Evolutionary conservation across 2,888 invertebrate genomes (phyloP).

Genomic region (Trissolcus japonicus): DNA sequence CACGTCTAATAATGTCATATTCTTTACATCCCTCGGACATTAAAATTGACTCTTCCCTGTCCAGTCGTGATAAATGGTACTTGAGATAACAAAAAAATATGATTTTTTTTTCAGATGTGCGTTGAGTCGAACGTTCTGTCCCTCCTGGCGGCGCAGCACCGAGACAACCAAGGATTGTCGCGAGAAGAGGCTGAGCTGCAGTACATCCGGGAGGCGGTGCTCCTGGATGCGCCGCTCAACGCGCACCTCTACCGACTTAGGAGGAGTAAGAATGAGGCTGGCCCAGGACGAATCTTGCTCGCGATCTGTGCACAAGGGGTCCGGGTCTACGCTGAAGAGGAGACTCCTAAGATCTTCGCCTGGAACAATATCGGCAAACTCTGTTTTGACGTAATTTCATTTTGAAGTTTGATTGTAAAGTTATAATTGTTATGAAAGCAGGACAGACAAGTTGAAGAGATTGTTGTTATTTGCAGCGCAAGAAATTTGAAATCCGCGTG

Average conservation of each 20-base stretch:
- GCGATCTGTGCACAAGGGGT: slow-evolving; percentile 95
- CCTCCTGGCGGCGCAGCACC: slow-evolving; percentile 79
- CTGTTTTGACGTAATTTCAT: slow-evolving; percentile 87
- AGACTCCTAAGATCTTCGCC: slow-evolving; percentile 81
- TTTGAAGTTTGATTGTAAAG: neutral
- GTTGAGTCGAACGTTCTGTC: slow-evolving; percentile 72
- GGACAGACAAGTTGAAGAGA: neutral
- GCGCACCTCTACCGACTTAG: slow-evolving; percentile 92
- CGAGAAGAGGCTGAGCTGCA: slow-evolving; percentile 89
- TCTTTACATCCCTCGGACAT: no score
- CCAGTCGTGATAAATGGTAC: no score
- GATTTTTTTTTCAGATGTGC: slow-evolving; percentile 71
- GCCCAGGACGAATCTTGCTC: slow-evolving; percentile 89
- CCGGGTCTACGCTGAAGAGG: slow-evolving; percentile 88
- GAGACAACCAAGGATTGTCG: slow-evolving; percentile 87
- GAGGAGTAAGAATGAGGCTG: slow-evolving; percentile 84
- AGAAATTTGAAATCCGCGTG: slow-evolving; percentile 97
- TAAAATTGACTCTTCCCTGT: no score
- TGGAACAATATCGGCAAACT: slow-evolving; percentile 98
- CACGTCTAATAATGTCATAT: no score
- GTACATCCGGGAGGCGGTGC: slow-evolving; percentile 93
- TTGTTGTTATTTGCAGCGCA: slow-evolving; percentile 79
- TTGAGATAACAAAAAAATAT: neutral
- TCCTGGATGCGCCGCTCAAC: slow-evolving; percentile 90
- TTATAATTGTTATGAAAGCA: neutral